Percentiles rank a stretch among this genome's conserved stretches.
These are phyloP conservation scores for Pseudorectes ferrugineus DNA, from an alignment of 2,113 vertebrate genomes.

Conservation along the genomic window DNA sequence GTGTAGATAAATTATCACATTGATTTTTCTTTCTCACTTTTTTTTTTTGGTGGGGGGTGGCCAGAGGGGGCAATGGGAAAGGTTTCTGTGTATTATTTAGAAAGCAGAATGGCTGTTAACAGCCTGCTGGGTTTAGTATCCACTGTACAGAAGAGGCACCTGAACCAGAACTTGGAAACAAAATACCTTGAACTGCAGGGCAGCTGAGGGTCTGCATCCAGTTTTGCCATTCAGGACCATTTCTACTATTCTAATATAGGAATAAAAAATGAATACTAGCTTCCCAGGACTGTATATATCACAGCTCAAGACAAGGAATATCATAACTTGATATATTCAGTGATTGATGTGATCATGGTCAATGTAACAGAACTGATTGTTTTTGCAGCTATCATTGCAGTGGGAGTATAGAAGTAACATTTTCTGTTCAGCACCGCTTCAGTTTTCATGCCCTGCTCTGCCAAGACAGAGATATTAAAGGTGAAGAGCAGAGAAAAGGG, in stretches of 20 bases:
- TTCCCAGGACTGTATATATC: neutral
- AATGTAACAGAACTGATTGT: neutral
- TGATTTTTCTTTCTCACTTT: slow-evolving; percentile 39
- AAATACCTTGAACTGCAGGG: neutral
- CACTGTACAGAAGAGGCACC: neutral
- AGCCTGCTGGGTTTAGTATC: neutral
- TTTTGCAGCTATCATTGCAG: neutral
- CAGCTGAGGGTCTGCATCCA: neutral
- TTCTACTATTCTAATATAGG: neutral
- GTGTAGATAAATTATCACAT: slow-evolving; percentile 10
- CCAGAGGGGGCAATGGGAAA: neutral
- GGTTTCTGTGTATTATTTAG: neutral
- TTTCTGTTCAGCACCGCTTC: neutral
- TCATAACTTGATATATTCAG: neutral
- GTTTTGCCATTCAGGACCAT: neutral
- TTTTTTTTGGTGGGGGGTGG: neutral
- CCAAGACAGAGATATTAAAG: slow-evolving; percentile 31
- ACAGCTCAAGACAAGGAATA: neutral
- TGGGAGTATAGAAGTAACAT: neutral
- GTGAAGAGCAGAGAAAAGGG: neutral
- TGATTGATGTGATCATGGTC: neutral
- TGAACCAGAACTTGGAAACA: neutral
- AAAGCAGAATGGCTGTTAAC: neutral
- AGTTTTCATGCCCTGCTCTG: neutral
- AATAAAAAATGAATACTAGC: neutral